Evolutionary conservation across 2,888 invertebrate genomes (phyloP), one percentile per base, ranked within the genome.

Genomic region (Heteropelma amictum): DNA sequence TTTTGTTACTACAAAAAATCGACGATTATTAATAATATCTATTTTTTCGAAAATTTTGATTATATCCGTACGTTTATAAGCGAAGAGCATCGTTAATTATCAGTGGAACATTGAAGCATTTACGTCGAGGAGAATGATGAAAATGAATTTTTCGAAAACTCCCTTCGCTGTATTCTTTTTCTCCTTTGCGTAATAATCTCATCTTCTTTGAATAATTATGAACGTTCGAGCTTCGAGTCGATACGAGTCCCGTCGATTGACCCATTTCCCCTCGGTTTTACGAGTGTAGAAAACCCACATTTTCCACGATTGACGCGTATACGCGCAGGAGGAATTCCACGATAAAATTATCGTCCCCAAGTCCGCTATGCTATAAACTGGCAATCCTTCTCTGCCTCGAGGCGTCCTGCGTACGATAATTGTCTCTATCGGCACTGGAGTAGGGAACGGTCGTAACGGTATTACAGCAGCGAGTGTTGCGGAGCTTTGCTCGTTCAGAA

Each of bases 391-490:
- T 26, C 21, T 4, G 65, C 33, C 60, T 21, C 47, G n/a, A 60
- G 73, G 49, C 45, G 17, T 45, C 45, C 71, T 49, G 28, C 21
- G n/a, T n/a, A 54, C 54, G 75, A 75, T 75, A 75, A 75, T 75
- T 67, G 71, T 54, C 61, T 28, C 47, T 69, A 64, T 70, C 40
- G 19, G 54, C 67, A 26, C 1, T 42, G 56, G 19, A 67, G 75
- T 42, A 45, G 54, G 71, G 61, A 54, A 56, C 54, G 61, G 47
- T 21, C n/a, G n/a, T 75, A 75, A 75, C 75, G 75, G 75, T 74
- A 74, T 33, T n/a, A 53, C 7, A 21, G 69, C 33, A 49, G 69
- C 70, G 61, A 71, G 65, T 71, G 49, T 63, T 71, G 60, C 60
- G 40, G 60, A 40, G 54, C 70, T 47, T 70, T 47, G 23, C 60